Evolutionary conservation across 2,113 vertebrate genomes (phyloP), one percentile per base, ranked within the genome.

Genomic region (Globicephala melas): DNA sequence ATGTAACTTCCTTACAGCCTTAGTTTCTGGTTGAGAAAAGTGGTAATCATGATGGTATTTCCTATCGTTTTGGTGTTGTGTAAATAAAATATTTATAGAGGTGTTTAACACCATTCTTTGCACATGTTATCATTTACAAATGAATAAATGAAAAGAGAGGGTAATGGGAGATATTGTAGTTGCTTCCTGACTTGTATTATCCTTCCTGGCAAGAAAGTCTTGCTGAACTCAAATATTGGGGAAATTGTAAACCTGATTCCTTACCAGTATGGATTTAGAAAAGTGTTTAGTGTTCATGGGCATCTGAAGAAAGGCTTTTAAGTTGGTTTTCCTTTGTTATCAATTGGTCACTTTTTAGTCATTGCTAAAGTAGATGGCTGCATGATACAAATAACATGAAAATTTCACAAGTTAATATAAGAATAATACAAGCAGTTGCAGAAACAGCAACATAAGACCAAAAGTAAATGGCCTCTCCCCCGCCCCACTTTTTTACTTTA

Each of bases 11-110:
- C 28, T 8, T 76, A 77, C 65, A 93, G 25, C 20, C 26, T 91
- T 74, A 60, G 68, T 83, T 91, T 97, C 63, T 91, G 38, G 9
- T 73, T 88, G 44, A 92, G 25, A 80, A 85, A 90, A 85, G 38
- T 81, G 26, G 21, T 77, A 67, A 71, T 65, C 50, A n/a, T 47
- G 41, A 33, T 65, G 63, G n/a, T 31, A 63, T 26, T 9, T 31
- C 25, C 60, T 41, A 31, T 86, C 68, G 62, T 88, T 38, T 83
- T 88, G 63, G 82, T 68, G 26, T 25, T 80, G 31, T 58, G 1
- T 86, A 86, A 91, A 86, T 85, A 91, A 89, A 93, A 70, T 93
- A 84, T 93, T 84, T 77, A 84, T 25, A 79, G 76, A 68, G 6
- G 5, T 96, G 47, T 26, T 95, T 47, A 79, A 28, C 53, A 73